A percentile compares a stretch with the other conserved stretches of the same genome.
phyloP scores from a whole-genome alignment of 2,797 vertebrate genomes.

The Vireo griseus region DNA sequence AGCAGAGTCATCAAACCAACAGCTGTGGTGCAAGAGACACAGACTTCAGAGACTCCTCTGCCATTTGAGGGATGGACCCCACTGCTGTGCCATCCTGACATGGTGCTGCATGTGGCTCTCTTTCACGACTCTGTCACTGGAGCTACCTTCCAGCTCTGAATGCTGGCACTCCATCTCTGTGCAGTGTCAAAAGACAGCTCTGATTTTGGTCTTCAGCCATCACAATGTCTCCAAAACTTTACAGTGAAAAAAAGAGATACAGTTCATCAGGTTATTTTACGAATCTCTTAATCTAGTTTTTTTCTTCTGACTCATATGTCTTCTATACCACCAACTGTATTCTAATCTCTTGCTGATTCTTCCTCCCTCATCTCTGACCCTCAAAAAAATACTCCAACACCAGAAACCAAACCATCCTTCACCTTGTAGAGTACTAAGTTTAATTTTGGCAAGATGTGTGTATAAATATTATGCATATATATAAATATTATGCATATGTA shows the following conservation, averaged over 20 bases:
- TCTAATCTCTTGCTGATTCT: background rate
- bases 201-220: background rate
- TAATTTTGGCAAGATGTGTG: background rate
- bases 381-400: background rate
- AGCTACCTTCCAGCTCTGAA: background rate
- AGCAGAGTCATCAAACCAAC: background rate
- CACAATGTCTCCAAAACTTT: background rate
- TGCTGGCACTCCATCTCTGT: background rate
- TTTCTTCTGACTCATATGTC: background rate
- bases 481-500: background rate
- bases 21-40: background rate
- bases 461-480: background rate
- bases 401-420: background rate
- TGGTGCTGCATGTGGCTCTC: rapidly evolving
- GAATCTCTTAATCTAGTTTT: background rate
- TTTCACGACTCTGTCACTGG: background rate
- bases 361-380: background rate
- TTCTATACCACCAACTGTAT: background rate
- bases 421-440: background rate
- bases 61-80: rapidly evolving
- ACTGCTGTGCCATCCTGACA: rapidly evolving
- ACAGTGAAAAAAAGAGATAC: background rate
- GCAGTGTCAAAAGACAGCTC: background rate
- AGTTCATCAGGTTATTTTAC: background rate
- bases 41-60: rapidly evolving